Evolutionary conservation across 2,113 vertebrate genomes (phyloP), one percentile per base, ranked within the genome.

Genomic region (Bubalus kerabau): DNA sequence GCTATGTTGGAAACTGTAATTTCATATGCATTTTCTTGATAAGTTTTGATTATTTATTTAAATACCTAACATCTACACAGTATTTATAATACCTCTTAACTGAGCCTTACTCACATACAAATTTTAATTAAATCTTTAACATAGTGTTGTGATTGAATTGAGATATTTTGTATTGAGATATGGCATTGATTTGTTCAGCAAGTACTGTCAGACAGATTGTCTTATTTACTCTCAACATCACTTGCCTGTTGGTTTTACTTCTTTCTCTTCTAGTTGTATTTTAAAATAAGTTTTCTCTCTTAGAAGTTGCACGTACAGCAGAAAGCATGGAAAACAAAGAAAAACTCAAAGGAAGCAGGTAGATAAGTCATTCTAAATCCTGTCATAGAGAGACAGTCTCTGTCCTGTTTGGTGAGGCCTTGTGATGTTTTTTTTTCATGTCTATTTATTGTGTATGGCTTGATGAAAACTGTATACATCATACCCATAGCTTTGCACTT

Each of bases 301-400:
- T 87, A 94, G 84, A 94, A 96, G 10, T 28, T 71, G 91, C 50
- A 74, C 15, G 48, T 50, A 62, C 1, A 90, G 16, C 67, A 82
- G 60, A 94, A 96, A 96, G 85, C n/a, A 60, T 78, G 62, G 59
- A 62, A 92, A 97, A 95, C 87, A 78, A 97, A 96, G 50, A 71
- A 80, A 56, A 90, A 87, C 48, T 92, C n/a, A 85, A 82, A 95
- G 32, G 54, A 90, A 95, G 67, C 36, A 90, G 36, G 60, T 57
- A 80, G 82, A n/a, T 71, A 95, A 90, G 67, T 96, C 78, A 56
- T 52, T 56, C 30, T 48, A 76, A 90, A 95, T 90, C 88, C 46
- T 88, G 23, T 36, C 8, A 13, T 36, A n/a, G 3, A 50, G 14
- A 57, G 81, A 57, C 14, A 67, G 32, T 3, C n/a, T 56, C n/a